Evolutionary conservation across 2,113 vertebrate genomes (phyloP), one percentile per base, ranked within the genome.

Genomic region (Miniopterus natalensis): DNA sequence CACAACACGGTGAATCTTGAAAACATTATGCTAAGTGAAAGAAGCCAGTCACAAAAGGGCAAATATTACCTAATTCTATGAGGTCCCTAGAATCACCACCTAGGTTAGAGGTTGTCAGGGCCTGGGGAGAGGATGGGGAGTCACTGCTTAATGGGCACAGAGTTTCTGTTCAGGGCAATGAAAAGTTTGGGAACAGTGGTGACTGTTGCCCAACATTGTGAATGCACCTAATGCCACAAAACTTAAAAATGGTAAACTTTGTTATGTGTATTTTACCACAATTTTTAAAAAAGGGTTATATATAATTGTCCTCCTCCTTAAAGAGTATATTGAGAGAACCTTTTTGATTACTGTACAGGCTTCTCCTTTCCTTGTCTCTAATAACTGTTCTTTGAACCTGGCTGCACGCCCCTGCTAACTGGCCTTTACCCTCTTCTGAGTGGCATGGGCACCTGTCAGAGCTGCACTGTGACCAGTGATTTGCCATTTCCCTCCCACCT

Each of bases 131-230:
- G 3, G 13, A 45, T 29, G 61, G 27, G 65, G 17, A 17, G 18
- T 11, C 47, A 17, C 0, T 5, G 42, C 55, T 20, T 63, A 42
- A 2, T 0, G n/a, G 47, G 61, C 1, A 18, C 47, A 73, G 20
- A 14, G 80, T 17, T 36, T 68, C 70, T 47, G 25, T 17, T 18
- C 2, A 5, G 55, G 63, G 8, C 3, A 4, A 29, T 4, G 8
- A 11, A 20, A 55, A 27, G n/a, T 40, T 2, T 57, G 29, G 15
- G 66, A 73, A 90, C 0, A 51, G 23, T 6, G 25, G 40, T 42
- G 31, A 17, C 0, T 6, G 25, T 1, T 57, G 14, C 14, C 42
- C 31, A 53, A n/a, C 47, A 75, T 0, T 7, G 20, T n/a, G 9
- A 47, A 73, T 27, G 45, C 6, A 11, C 47, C 31, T 36, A 21